Evolutionary conservation across 2,113 vertebrate species (phyloP), one percentile per base, ranked within the genome.

Genomic region (Amphiprion ocellaris): DNA sequence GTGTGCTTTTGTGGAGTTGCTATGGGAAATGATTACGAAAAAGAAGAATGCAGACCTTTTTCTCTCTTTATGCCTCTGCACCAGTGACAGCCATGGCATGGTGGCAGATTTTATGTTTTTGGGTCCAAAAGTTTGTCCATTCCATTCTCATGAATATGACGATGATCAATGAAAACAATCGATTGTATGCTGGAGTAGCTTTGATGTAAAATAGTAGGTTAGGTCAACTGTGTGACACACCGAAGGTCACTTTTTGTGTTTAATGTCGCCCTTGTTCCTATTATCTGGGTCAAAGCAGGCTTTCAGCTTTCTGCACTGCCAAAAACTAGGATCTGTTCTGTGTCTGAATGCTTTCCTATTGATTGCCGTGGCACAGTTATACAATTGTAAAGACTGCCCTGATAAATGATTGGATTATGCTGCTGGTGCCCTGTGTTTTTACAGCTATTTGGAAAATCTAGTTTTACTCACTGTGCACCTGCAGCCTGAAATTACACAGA

Each of bases 251-350:
- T 15, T 21, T 21, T 16, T 44, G 3, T 30, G 14, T 53, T 54
- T 26, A 50, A 21, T 24, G n/a, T 64, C 39, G 23, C 10, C 3
- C 16, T 7, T 14, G 8, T 66, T 28, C 10, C 28, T 77, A 19
- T 7, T 50, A 74, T 74, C 37, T 80, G 59, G 72, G 58, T 69
- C 56, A 75, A 50, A 37, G 23, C 41, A 58, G 73, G 1, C 68
- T 41, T 75, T 69, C 53, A 64, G 50, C 28, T 23, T 12, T 33
- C 2, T 7, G 39, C 8, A 21, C 16, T 33, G 50, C 56, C 58
- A 50, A 30, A 56, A 44, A 58, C 56, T 56, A 62, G 11, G 65
- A 50, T 63, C 21, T 69, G 21, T 49, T 26, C 10, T 63, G 11
- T 39, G 49, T 65, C 50, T 21, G 23, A 15, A 6, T 47, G 12